Conservation (phyloP, 1,140 invertebrate genomes). For the Drosophila sechellia region DNA sequence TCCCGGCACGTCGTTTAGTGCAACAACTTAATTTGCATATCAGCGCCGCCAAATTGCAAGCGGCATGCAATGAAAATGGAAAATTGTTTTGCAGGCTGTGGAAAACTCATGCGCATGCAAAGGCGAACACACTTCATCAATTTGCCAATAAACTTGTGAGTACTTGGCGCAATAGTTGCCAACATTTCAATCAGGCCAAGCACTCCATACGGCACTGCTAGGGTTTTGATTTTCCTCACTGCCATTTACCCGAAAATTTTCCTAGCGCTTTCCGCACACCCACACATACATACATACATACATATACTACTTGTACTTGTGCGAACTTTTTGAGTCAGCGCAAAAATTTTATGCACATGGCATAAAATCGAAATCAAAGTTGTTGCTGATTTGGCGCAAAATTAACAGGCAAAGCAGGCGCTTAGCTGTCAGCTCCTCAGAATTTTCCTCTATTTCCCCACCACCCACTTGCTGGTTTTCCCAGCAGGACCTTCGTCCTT, state of each 20-base stretch:
- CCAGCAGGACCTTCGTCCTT: constrained; percentile 24
- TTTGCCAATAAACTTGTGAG: constrained; percentile 81
- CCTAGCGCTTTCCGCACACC: background rate
- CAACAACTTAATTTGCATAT: constrained; percentile 83
- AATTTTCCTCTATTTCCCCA: constrained; percentile 3
- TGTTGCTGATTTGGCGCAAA: constrained; percentile 80
- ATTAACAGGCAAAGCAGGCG: constrained; percentile 75
- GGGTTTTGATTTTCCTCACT: constrained; percentile 29
- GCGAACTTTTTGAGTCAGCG: constrained; percentile 65
- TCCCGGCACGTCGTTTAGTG: constrained; percentile 81
- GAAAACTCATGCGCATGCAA: constrained; percentile 57
- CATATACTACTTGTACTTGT: constrained; percentile 14
- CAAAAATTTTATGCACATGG: constrained; percentile 76
- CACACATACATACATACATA: background rate
- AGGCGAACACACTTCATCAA: constrained; percentile 73
- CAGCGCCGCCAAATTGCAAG: constrained; percentile 79
- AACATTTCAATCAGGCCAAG: constrained; percentile 81
- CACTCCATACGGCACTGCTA: constrained; percentile 39
- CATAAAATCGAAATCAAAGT: constrained; percentile 75
- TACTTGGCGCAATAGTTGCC: constrained; percentile 80
- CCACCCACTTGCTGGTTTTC: background rate
- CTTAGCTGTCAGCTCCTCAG: constrained; percentile 34
- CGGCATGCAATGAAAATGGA: constrained; percentile 72
- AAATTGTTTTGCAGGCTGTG: constrained; percentile 74
- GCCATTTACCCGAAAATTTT: background rate